Evolutionary conservation across 2,113 vertebrate genomes (phyloP).

Genomic region (Coptodon rendalli): DNA sequence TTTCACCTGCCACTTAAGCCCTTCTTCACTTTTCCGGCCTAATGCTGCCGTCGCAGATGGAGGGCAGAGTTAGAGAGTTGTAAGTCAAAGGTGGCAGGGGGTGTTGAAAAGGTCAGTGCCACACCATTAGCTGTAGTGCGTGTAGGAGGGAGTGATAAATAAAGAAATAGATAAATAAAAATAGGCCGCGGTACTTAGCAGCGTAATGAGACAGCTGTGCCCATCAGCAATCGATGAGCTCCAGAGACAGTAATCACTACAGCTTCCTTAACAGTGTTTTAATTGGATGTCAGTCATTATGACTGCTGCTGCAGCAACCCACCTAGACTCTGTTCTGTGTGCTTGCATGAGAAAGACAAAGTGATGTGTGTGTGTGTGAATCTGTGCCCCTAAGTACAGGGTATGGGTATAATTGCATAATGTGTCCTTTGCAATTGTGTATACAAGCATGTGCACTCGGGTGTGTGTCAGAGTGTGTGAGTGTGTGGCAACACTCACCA

Average conservation of each 20-base stretch:
- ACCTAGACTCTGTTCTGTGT: neutral
- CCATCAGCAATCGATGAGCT: constrained; percentile 55
- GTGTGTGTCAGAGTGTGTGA: constrained; percentile 13
- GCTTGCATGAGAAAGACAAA: neutral
- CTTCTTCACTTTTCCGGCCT: neutral
- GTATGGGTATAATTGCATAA: constrained; percentile 23
- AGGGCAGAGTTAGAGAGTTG: neutral
- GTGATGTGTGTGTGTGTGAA: neutral
- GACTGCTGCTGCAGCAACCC: neutral
- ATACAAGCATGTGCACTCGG: neutral
- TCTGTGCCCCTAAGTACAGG: neutral
- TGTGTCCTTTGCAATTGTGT: constrained; percentile 8
- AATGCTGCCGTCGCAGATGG: neutral
- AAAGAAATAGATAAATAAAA: constrained; percentile 52
- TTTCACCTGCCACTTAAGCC: neutral
- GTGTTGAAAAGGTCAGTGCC: constrained; percentile 33
- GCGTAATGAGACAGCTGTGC: constrained; percentile 48
- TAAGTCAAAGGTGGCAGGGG: neutral
- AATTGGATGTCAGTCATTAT: constrained; percentile 60
- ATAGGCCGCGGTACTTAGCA: constrained; percentile 48
- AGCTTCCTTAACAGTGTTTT: constrained; percentile 52
- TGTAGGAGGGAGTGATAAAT: constrained; percentile 25
- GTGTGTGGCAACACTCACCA: constrained; percentile 31
- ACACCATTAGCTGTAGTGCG: neutral
- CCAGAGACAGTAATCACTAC: constrained; percentile 44